Base-by-base conservation (phyloP, 1,140 invertebrate genomes). In the Paralvinella palmiformis region DNA sequence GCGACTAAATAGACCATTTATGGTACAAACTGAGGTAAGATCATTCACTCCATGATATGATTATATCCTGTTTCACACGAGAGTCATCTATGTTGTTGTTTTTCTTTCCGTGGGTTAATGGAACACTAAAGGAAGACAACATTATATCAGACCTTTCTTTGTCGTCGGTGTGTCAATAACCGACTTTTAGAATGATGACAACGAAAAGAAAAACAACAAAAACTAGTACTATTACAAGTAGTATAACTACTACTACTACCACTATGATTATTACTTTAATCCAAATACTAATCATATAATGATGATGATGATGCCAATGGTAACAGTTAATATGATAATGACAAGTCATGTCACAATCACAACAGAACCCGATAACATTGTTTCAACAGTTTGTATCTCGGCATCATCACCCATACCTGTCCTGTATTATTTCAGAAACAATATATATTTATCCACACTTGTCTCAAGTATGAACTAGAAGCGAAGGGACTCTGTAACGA, bases 1-100 rank as follows among this genome's bases (percentile, higher is more conserved):
- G 94, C 86, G 96, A 45, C 90, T 91, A 78, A 93, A 98, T 79
- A 85, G 96, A 59, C 94, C 96, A 7, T 94, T 92, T 88, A 98
- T 98, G 95, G 94, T 98, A 20, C 85, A 87, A 69, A 87, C 85
- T 64, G 86, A 86, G 63, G 63, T 65, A 36, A 35, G 24, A n/a
- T n/a, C n/a, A n/a, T n/a, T n/a, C n/a, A n/a, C n/a, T n/a, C n/a
- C n/a, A n/a, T n/a, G n/a, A n/a, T n/a, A n/a, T n/a, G n/a, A n/a
- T n/a, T n/a, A n/a, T n/a, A n/a, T n/a, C n/a, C n/a, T n/a, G n/a
- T n/a, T n/a, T n/a, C n/a, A n/a, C n/a, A n/a, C n/a, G n/a, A n/a
- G n/a, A n/a, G n/a, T n/a, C n/a, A n/a, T n/a, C n/a, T n/a, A n/a
- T n/a, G n/a, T n/a, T n/a, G n/a, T n/a, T n/a, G n/a, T n/a, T n/a